Evolutionary conservation across 2,113 vertebrate species (phyloP).

Genomic region (Euleptes europaea): DNA sequence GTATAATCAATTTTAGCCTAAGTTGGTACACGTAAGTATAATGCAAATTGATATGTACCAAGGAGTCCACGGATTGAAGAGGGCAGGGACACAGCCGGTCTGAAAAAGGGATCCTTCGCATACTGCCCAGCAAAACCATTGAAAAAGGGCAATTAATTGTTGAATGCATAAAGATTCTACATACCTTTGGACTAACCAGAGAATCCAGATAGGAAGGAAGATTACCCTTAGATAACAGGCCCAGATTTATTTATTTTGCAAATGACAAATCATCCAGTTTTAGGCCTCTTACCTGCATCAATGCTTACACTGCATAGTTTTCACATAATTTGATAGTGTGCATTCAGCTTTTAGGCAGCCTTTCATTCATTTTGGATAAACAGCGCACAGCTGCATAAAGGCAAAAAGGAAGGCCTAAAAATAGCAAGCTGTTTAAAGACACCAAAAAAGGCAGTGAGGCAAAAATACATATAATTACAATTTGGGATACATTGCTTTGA

Average conservation of each 20-base stretch:
- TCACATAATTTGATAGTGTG: slow-evolving; percentile 24
- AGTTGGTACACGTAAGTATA: too few species aligned
- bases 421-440: slow-evolving; percentile 21
- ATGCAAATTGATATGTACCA: too few species aligned
- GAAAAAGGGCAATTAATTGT: too few species aligned
- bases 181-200: too few species aligned
- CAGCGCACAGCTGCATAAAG: slow-evolving; percentile 43
- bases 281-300: slow-evolving; percentile 44
- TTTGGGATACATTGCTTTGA: slow-evolving; percentile 53
- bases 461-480: slow-evolving; percentile 57
- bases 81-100: too few species aligned
- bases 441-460: slow-evolving; percentile 47
- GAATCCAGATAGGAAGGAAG: too few species aligned
- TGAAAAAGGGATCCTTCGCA: too few species aligned
- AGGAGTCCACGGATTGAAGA: too few species aligned
- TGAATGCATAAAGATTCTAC: too few species aligned
- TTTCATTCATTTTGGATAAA: slow-evolving; percentile 50
- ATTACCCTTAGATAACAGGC: too few species aligned
- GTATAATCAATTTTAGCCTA: too few species aligned
- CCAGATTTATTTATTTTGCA: slow-evolving; percentile 50
- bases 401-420: slow-evolving; percentile 43
- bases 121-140: too few species aligned
- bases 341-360: background rate
- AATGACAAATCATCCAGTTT: slow-evolving; percentile 53
- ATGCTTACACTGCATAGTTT: slow-evolving; percentile 26